Conservation (phyloP, 2,888 invertebrate genomes). For the Hartigia nigra region DNA sequence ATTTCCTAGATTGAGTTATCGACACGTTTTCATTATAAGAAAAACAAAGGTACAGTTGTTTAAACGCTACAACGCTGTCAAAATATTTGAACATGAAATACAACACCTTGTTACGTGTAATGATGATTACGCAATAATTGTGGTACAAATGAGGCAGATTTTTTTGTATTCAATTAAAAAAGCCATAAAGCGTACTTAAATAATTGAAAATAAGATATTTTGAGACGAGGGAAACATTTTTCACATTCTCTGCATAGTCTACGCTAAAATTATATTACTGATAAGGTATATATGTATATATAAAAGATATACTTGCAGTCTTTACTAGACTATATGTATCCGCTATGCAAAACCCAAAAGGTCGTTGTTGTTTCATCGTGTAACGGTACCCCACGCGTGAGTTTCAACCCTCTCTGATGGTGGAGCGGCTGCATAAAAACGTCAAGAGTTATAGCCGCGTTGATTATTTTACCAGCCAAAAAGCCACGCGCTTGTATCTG, state of each 20-base stretch:
- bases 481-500: conserved; percentile 8
- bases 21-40: not conserved
- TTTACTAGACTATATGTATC: not conserved
- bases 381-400: not conserved
- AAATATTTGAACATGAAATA: not conserved
- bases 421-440: not conserved
- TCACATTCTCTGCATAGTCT: not conserved
- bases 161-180: not conserved
- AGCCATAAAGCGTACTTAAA: not conserved
- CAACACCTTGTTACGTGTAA: too few species aligned
- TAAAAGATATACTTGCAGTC: not conserved
- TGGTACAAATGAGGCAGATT: too few species aligned
- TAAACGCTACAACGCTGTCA: not conserved
- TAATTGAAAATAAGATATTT: not conserved
- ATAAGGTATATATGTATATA: not conserved
- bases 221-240: not conserved
- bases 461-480: conserved; percentile 25
- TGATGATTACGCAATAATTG: too few species aligned
- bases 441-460: conserved; percentile 12
- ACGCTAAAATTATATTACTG: not conserved
- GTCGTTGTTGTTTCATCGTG: not conserved
- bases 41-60: not conserved
- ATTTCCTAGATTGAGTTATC: not conserved
- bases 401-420: not conserved
- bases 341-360: not conserved